Evolutionary conservation across 2,113 vertebrate genomes (phyloP), one percentile per base, ranked within the genome.

Genomic region (Galbula dea): DNA sequence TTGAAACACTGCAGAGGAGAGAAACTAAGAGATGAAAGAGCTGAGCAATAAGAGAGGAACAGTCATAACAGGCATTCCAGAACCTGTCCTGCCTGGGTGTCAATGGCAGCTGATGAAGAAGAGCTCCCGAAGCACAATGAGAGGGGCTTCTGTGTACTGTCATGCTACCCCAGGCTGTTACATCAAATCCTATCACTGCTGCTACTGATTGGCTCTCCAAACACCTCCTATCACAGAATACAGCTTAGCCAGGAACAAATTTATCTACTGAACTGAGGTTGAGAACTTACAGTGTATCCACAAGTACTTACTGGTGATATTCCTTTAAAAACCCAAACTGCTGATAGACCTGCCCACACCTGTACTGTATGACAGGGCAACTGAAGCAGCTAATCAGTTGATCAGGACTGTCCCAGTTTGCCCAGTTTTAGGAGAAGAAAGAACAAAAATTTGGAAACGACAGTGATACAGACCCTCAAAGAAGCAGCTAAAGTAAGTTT

Each of bases 51-150:
- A 43, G 73, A 84, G 39, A 49, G 19, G 16, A n/a, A 10, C 1
- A 4, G 43, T 45, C 3, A 0, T 39, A 83, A 57, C 48, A 55
- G 27, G 20, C 4, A 5, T 18, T 78, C 59, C 87, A 69, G 78
- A 52, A 52, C 37, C 57, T 32, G 29, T 0, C 0, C 54, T 75
- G 75, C 68, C 52, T 0, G 2, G 55, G 26, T 36, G 17, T 3
- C 1, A 57, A 68, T 0, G 14, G 45, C 55, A 77, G 51, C 29
- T 17, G 54, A 37, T 0, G 2, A 51, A 34, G 63, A 85, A 14
- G 21, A 81, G 30, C 12, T 8, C 58, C 71, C 65, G 39, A 73
- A 76, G 81, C 51, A 83, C 48, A 46, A 76, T 3, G 7, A 87
- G 49, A 79, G 34, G 21, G 37, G 24, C 8, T 91, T 51, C 36